Conservation (phyloP, 2,888 invertebrate species). For the Pristionchus entomophagus region DNA sequence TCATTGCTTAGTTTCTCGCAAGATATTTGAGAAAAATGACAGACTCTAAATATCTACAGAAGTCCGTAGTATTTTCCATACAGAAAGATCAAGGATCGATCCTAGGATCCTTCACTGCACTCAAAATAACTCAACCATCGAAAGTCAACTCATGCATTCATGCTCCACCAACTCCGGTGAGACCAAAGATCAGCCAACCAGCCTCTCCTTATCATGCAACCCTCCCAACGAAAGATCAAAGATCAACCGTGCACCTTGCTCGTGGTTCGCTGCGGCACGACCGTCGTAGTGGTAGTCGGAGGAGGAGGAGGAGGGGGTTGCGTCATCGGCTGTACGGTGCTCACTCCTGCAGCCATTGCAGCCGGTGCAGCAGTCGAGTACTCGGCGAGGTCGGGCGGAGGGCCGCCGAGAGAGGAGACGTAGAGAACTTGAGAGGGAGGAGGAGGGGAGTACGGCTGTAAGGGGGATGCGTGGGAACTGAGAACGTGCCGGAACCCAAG, state of each 20-base stretch:
- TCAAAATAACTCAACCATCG: no score
- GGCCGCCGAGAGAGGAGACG: neutral
- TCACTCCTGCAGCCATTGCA: conserved; percentile 15
- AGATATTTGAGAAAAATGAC: no score
- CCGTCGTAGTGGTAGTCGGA: neutral
- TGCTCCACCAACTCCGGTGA: neutral
- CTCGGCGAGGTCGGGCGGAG: neutral
- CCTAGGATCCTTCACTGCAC: no score
- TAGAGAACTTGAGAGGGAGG: neutral
- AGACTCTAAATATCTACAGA: no score
- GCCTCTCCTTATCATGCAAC: neutral
- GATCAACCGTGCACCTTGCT: neutral
- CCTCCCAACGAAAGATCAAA: neutral
- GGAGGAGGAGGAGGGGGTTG: no score
- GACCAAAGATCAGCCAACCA: neutral
- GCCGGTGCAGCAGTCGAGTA: neutral
- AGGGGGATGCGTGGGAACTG: neutral
- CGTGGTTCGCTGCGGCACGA: neutral
- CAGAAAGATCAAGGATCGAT: neutral
- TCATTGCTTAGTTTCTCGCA: no score
- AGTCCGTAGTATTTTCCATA: no score
- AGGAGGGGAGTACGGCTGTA: conserved; percentile 14
- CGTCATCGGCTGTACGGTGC: neutral
- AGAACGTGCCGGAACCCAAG: neutral
- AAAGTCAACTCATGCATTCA: neutral